Evolutionary conservation across 2,797 vertebrate species (phyloP).

Genomic region (Pipistrellus pipistrellus): DNA sequence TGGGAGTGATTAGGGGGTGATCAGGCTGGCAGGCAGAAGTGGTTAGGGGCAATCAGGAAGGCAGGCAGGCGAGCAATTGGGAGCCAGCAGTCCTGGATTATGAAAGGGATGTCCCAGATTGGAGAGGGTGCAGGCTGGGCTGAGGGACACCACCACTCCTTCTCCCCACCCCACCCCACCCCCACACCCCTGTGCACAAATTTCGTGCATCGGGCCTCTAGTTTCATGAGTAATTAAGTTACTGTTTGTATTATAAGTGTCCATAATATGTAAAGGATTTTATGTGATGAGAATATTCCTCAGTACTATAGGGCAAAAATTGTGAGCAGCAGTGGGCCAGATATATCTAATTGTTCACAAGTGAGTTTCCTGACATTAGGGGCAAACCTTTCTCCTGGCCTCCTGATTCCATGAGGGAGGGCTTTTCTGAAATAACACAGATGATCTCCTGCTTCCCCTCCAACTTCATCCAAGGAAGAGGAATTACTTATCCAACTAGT

Average conservation of each 20-base stretch:
- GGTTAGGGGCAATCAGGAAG: too few species aligned
- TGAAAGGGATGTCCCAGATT: too few species aligned
- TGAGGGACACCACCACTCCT: too few species aligned
- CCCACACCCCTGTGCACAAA: too few species aligned
- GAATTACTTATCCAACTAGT: neutral
- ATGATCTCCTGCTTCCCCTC: neutral
- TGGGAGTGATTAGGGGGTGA: too few species aligned
- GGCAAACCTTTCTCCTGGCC: neutral
- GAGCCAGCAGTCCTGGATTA: too few species aligned
- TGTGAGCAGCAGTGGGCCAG: neutral
- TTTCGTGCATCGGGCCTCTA: too few species aligned
- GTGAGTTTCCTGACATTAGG: neutral
- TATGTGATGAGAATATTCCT: neutral
- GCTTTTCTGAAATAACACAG: neutral
- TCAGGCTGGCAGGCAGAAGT: too few species aligned
- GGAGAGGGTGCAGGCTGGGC: too few species aligned
- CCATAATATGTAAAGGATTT: neutral
- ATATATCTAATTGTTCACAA: neutral
- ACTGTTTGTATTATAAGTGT: neutral
- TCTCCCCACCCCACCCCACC: too few species aligned
- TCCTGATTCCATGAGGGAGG: neutral
- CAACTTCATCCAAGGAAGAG: slow-evolving; percentile 10
- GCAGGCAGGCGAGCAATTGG: too few species aligned
- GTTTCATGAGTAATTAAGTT: neutral
- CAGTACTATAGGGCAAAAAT: slow-evolving; percentile 5